A percentile compares a stretch with the other conserved stretches of the same genome.
These are phyloP conservation scores for Procavia capensis DNA, from an alignment of 2,113 vertebrate genomes.

Conservation along the genomic window DNA sequence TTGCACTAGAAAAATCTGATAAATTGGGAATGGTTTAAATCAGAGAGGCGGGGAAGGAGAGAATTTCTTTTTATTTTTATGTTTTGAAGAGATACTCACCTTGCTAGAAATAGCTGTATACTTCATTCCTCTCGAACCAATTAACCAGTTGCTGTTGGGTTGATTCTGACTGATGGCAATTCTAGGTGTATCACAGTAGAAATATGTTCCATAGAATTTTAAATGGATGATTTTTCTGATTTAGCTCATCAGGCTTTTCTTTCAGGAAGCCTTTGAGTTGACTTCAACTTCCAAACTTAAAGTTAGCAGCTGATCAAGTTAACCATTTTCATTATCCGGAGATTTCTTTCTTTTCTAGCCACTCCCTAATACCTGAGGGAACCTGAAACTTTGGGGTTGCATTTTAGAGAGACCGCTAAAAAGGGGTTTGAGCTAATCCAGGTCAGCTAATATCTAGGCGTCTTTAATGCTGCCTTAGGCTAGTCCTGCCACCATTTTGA, in stretches of 20 bases:
- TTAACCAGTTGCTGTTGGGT: not conserved
- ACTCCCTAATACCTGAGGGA: not conserved
- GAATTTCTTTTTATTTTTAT: not conserved
- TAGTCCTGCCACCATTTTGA: not conserved
- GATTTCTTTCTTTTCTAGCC: not conserved
- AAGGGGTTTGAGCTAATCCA: not conserved
- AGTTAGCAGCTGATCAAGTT: not conserved
- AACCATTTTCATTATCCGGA: not conserved
- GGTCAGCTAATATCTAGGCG: not conserved
- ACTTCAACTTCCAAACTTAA: not conserved
- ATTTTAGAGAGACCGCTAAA: not conserved
- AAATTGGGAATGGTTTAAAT: not conserved
- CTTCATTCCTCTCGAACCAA: not conserved
- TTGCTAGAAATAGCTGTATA: not conserved
- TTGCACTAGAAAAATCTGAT: not conserved
- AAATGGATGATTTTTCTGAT: not conserved
- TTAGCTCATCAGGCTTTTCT: not conserved
- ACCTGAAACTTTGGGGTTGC: not conserved
- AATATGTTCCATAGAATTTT: not conserved
- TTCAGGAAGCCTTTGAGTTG: not conserved
- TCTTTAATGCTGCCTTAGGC: not conserved
- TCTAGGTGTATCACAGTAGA: not conserved
- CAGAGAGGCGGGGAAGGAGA: not conserved
- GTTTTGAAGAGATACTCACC: not conserved
- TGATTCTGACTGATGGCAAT: not conserved